Conservation (phyloP, 2,797 vertebrate species). For the Darevskia mixta region DNA sequence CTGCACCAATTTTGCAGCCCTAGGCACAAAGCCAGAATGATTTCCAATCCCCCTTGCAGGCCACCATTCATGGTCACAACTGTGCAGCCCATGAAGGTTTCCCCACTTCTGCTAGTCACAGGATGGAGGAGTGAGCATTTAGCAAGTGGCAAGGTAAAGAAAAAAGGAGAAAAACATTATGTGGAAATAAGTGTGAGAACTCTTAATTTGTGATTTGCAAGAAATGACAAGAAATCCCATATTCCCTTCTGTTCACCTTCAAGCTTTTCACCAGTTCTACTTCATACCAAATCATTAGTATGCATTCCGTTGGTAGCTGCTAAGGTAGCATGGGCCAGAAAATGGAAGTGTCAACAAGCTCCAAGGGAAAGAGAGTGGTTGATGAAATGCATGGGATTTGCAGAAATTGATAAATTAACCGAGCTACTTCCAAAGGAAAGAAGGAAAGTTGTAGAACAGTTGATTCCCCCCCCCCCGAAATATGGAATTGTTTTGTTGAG, state of each 20-base stretch:
- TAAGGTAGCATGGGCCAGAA: too few species aligned
- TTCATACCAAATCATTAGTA: neutral
- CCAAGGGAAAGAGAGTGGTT: too few species aligned
- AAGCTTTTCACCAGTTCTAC: constrained; percentile 26
- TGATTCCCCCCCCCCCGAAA: too few species aligned
- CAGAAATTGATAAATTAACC: too few species aligned
- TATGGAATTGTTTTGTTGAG: too few species aligned
- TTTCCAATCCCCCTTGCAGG: neutral
- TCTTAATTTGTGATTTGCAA: neutral
- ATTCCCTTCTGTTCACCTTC: neutral
- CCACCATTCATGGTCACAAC: neutral
- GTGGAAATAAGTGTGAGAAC: neutral
- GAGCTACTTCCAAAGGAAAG: too few species aligned
- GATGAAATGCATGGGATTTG: too few species aligned
- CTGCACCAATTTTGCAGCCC: neutral
- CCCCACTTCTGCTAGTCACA: neutral
- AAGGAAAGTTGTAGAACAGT: too few species aligned
- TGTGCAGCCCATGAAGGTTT: neutral
- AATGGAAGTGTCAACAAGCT: too few species aligned
- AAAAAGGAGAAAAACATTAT: neutral
- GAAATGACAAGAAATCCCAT: neutral
- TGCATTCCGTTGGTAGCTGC: too few species aligned
- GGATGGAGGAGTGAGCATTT: neutral
- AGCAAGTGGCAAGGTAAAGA: neutral
- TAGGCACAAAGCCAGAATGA: neutral